Conservation (phyloP, 1,140 invertebrate species). For the Drosophila tani region DNA sequence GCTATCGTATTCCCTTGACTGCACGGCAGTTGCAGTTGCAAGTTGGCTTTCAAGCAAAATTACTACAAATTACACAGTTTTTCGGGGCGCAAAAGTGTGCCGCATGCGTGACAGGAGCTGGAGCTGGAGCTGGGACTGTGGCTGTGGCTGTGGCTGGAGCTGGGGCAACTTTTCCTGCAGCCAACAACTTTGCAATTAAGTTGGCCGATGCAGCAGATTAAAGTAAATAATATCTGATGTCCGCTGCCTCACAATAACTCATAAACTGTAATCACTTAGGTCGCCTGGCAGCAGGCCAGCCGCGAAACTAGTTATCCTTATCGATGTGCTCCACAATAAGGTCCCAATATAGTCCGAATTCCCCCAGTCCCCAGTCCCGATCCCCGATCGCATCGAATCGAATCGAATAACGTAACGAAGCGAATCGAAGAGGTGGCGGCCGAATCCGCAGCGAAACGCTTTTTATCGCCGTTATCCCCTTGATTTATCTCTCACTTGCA, state of each 20-base stretch:
- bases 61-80: conserved; percentile 81
- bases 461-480: conserved; percentile 76
- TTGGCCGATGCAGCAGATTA: conserved; percentile 73
- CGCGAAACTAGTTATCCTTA: conserved; percentile 70
- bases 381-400: conserved; percentile 15
- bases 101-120: conserved; percentile 69
- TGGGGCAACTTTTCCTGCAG: conserved; percentile 54
- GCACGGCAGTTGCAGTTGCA: conserved; percentile 15
- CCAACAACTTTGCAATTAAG: conserved; percentile 70
- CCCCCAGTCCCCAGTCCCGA: conserved; percentile 5
- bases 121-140: neutral
- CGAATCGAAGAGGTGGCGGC: conserved; percentile 15
- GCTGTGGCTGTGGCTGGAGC: neutral
- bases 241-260: conserved; percentile 62
- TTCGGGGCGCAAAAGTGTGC: conserved; percentile 80
- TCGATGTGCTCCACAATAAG: conserved; percentile 37
- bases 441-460: conserved; percentile 48
- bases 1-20: conserved; percentile 37
- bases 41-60: conserved; percentile 60
- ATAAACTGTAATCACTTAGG: conserved; percentile 80
- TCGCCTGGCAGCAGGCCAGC: conserved; percentile 29
- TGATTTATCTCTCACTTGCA: conserved; percentile 77
- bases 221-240: conserved; percentile 79
- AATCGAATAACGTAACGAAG: conserved; percentile 22
- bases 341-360: conserved; percentile 5